Evolutionary conservation across 30 jellyfish, hydroid and myxozoan genomes (phyloP).

Genomic region (Catostylus mosaicus): DNA sequence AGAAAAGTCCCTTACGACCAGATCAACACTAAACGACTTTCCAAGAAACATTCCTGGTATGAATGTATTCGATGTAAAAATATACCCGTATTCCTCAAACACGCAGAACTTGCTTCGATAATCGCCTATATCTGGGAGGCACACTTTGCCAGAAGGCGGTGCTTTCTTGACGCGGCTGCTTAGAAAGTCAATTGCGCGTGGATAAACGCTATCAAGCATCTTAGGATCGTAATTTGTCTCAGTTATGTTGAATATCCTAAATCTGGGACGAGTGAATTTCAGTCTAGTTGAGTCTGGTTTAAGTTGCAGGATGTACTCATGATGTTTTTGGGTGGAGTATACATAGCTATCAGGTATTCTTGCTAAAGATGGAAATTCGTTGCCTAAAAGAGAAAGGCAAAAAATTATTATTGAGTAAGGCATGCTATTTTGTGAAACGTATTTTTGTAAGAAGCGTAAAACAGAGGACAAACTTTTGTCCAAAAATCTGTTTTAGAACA

Average conservation of each 20-base stretch:
- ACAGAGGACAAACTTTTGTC: too few species aligned
- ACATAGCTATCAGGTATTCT: slow-evolving; percentile 22
- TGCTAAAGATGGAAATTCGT: not conserved
- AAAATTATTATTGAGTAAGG: too few species aligned
- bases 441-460: too few species aligned
- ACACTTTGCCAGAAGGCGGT: not conserved
- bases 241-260: slow-evolving; percentile 28
- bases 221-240: slow-evolving; percentile 10
- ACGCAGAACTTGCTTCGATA: slow-evolving; percentile 33
- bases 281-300: slow-evolving; percentile 5
- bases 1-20: slow-evolving; percentile 45
- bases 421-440: too few species aligned
- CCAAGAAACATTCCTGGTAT: slow-evolving; percentile 33
- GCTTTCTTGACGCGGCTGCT: slow-evolving; percentile 12
- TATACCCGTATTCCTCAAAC: slow-evolving; percentile 17
- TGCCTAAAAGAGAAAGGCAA: slow-evolving; percentile 3
- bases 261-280: not conserved
- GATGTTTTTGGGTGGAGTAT: slow-evolving; percentile 22
- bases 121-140: slow-evolving; percentile 24
- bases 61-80: slow-evolving; percentile 20
- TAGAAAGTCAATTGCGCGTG: slow-evolving; percentile 14
- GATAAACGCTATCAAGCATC: not conserved
- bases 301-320: slow-evolving; percentile 3
- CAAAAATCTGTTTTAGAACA: too few species aligned
- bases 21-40: slow-evolving; percentile 5